A percentile compares a stretch with the other conserved stretches of the same genome.
Evolutionary conservation across 2,888 invertebrate genomes (phyloP).

Genomic region (Phlogophora meticulosa): DNA sequence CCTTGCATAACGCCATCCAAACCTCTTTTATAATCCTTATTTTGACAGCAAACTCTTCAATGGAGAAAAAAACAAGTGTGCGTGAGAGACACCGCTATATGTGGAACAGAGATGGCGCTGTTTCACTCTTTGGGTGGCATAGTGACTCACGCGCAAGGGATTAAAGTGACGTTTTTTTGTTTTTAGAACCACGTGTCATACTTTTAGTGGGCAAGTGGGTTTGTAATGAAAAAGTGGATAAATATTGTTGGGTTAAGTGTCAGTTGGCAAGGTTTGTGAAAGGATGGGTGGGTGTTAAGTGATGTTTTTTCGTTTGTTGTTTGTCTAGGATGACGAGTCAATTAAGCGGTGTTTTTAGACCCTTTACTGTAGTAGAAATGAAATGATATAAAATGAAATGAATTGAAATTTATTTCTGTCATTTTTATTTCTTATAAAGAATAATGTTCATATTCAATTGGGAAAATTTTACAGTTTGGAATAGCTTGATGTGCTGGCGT

Average conservation of each 20-base stretch:
- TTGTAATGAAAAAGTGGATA: conserved; percentile 71
- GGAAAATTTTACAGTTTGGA: too few relatives aligned
- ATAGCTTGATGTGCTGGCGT: too few relatives aligned
- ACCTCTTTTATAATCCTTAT: conserved; percentile 90
- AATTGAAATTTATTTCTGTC: too few relatives aligned
- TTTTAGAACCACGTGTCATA: conserved; percentile 68
- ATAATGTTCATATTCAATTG: too few relatives aligned
- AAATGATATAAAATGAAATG: too few relatives aligned
- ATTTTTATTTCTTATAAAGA: too few relatives aligned
- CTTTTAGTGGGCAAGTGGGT: conserved; percentile 76
- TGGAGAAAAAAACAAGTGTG: conserved; percentile 81
- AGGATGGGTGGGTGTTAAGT: conserved; percentile 58
- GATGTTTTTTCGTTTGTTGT: conserved; percentile 31
- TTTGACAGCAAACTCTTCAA: conserved; percentile 90
- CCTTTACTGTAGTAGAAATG: background rate
- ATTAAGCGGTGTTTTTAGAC: conserved; percentile 15
- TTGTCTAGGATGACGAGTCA: conserved; percentile 41
- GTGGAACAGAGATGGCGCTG: conserved; percentile 68
- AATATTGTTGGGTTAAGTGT: conserved; percentile 63
- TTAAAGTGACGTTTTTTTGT: conserved; percentile 70
- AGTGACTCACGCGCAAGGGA: conserved; percentile 81
- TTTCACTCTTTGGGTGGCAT: conserved; percentile 85
- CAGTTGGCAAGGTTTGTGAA: conserved; percentile 50
- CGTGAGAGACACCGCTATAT: conserved; percentile 74
- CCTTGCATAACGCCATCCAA: conserved; percentile 82